phyloP scores from a whole-genome alignment of 1,140 invertebrate species.

The Mycetomoellerius zeteki region DNA sequence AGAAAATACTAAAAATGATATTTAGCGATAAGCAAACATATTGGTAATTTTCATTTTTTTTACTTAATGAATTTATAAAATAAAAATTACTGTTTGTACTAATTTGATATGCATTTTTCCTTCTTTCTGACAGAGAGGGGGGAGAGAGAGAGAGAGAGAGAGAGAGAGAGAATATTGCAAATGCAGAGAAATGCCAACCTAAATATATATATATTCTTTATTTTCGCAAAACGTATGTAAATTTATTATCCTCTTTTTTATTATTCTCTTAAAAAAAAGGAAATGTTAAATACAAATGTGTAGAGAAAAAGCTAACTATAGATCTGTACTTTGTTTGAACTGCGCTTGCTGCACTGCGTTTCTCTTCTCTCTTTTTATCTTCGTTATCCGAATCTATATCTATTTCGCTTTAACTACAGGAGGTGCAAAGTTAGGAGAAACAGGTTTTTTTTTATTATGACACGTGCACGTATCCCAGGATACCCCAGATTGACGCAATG shows the following conservation, averaged over 20 bases:
- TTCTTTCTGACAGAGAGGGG: not conserved
- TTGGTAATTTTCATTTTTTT: slow-evolving; percentile 81
- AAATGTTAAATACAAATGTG: not conserved
- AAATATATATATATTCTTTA: not conserved
- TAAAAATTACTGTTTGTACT: slow-evolving; percentile 9
- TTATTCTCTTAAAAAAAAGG: slow-evolving; percentile 6
- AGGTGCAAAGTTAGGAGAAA: not conserved
- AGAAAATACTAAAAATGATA: slow-evolving; percentile 87
- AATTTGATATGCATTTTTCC: not conserved
- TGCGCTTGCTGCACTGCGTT: slow-evolving; percentile 11
- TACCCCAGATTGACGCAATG: not conserved
- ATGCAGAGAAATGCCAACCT: not conserved
- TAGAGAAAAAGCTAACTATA: not conserved
- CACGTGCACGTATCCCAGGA: not conserved
- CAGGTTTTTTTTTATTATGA: not conserved
- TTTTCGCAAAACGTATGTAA: not conserved
- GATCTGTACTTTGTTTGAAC: not conserved
- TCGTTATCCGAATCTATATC: too few relatives aligned
- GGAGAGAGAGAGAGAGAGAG: not conserved
- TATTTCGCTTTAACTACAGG: not conserved
- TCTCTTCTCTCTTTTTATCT: slow-evolving; percentile 8
- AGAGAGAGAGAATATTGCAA: not conserved
- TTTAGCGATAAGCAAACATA: slow-evolving; percentile 87
- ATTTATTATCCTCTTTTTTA: not conserved
- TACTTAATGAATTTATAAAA: slow-evolving; percentile 15